phyloP scores from a whole-genome alignment of 2,113 vertebrate species.

The Sinosuthora webbiana region DNA sequence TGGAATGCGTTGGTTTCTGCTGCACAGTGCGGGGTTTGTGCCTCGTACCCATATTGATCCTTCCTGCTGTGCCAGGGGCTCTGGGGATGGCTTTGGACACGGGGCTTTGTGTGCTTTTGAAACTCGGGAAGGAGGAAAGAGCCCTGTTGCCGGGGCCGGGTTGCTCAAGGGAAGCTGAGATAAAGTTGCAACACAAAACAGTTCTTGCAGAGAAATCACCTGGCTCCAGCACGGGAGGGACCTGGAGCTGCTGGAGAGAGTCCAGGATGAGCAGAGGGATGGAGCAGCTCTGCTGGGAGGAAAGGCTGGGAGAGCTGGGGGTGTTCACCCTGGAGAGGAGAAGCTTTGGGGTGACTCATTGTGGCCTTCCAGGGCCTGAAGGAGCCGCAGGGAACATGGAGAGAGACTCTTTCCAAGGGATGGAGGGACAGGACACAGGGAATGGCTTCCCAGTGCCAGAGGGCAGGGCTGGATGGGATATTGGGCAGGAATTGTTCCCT shows the following conservation, averaged over 20 bases:
- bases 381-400: rapidly evolving
- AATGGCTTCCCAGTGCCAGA: neutral
- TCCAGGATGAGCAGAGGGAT: neutral
- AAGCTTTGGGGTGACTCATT: rapidly evolving
- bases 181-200: neutral
- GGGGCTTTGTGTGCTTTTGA: neutral
- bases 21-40: neutral
- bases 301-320: neutral
- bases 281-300: neutral
- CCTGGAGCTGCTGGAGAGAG: neutral
- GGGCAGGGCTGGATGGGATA: neutral
- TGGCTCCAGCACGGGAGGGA: neutral
- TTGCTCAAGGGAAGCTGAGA: neutral
- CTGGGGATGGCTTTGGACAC: neutral
- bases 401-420: neutral
- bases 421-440: rapidly evolving
- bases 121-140: neutral
- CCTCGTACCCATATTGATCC: rapidly evolving
- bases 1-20: neutral
- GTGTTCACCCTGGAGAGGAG: neutral
- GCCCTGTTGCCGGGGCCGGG: neutral
- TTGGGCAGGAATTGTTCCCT: neutral
- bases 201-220: neutral
- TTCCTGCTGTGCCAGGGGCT: neutral
- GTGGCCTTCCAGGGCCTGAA: rapidly evolving